Conservation (phyloP, 2,113 vertebrate genomes). For the Crocuta crocuta region DNA sequence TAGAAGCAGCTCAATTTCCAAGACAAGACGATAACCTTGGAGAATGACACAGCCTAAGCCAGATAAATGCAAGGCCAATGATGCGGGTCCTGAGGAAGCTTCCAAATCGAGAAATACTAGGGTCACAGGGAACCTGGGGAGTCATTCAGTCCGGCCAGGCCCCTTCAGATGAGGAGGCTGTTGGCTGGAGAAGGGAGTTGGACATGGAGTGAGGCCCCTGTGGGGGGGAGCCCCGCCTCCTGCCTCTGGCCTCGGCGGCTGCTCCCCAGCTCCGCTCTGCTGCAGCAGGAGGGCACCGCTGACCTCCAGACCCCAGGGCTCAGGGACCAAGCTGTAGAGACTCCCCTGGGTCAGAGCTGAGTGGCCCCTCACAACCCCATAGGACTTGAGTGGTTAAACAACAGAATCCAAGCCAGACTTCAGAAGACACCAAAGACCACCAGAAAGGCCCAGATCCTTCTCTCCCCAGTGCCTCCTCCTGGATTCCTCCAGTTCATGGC, state of each 20-base stretch:
- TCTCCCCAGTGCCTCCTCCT: neutral
- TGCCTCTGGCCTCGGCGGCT: neutral
- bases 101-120: neutral
- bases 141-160: no score
- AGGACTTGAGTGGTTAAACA: neutral
- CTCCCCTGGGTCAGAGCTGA: neutral
- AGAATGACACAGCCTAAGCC: neutral
- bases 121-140: neutral
- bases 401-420: neutral
- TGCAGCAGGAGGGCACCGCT: neutral
- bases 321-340: neutral
- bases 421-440: neutral
- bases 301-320: neutral
- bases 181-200: neutral
- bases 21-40: neutral
- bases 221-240: neutral
- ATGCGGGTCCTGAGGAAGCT: neutral
- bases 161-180: neutral
- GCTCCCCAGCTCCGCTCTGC: neutral
- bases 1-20: neutral
- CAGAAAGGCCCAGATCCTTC: neutral
- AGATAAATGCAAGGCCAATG: neutral
- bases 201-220: fast-evolving
- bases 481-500: neutral
- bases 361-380: neutral